Evolutionary conservation across 2,797 vertebrate genomes (phyloP), one percentile per base, ranked within the genome.

Genomic region (Morelia viridis): DNA sequence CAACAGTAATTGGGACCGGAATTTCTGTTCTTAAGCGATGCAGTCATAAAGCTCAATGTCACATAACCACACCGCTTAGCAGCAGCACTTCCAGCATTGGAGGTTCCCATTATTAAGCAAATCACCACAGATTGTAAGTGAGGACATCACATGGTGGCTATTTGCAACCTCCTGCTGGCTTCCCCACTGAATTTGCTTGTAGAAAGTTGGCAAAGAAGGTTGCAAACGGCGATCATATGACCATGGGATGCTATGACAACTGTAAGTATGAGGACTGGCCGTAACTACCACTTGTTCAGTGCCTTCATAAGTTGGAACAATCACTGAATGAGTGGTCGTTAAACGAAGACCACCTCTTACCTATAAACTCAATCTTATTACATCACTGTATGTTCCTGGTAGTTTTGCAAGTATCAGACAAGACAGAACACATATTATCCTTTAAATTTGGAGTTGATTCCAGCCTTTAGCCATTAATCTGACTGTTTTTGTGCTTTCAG

Each of bases 401-500:
- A 88, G 31, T 91, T 95, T 94, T 91, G 93, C 91, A 92, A 60
- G 85, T 91, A 92, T 93, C 90, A 90, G 57, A 35, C 17, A 76
- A 28, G 88, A 91, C 92, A 92, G 90, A 91, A 93, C 89, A 90
- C 4, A 35, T 83, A 92, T 26, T 71, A 89, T 90, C 89, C 68
- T 15, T 92, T 87, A n/a, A 58, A n/a, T 46, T 53, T 65, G 57
- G 58, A 92, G 95, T 58, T 85, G 94, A 91, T 80, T 90, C 93
- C 91, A 93, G 88, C 91, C 87, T 90, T 64, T 90, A 92, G 92
- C 92, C 88, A 9, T 41, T 84, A 76, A 92, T 85, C 64, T 64
- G 58, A 96, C 94, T 97, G 95, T 86, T 97, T 95, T 88, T 95
- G 76, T 6, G 89, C 92, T 17, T 86, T 95, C 93, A 99, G 95